A percentile compares a stretch with the other conserved stretches of the same genome.
These are phyloP conservation scores for Leptinotarsa lineolata DNA, from an alignment of 1,140 invertebrate species.

Conservation along the genomic window DNA sequence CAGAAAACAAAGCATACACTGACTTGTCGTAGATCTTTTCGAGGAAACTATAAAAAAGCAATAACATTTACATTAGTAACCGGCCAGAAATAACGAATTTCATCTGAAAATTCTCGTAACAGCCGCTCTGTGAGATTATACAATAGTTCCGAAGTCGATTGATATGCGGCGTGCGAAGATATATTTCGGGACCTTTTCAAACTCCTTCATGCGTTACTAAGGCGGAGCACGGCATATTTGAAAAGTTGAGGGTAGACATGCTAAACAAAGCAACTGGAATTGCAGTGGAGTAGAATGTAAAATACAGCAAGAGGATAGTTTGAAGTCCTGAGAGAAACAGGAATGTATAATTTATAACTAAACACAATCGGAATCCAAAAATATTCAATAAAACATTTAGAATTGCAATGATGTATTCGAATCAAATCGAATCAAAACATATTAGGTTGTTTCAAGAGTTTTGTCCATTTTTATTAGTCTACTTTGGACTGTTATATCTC, in stretches of 20 bases:
- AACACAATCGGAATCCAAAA: too few relatives aligned
- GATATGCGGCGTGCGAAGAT: conserved; percentile 29
- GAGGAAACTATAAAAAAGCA: neutral
- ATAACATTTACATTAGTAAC: neutral
- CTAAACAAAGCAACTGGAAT: conserved; percentile 35
- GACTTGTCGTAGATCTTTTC: neutral
- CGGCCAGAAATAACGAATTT: neutral
- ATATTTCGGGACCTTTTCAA: conserved; percentile 20
- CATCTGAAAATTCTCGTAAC: neutral
- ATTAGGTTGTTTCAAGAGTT: too few relatives aligned
- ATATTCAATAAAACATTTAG: too few relatives aligned
- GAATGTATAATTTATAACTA: too few relatives aligned
- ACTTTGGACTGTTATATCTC: too few relatives aligned
- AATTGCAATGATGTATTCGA: too few relatives aligned
- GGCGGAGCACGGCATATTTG: conserved; percentile 37
- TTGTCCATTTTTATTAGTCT: too few relatives aligned
- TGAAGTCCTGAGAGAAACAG: too few relatives aligned
- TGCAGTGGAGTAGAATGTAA: too few relatives aligned
- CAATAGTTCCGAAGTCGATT: conserved; percentile 29
- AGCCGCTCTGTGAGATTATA: conserved; percentile 14
- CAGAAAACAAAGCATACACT: neutral
- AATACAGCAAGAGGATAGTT: too few relatives aligned
- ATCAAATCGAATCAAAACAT: too few relatives aligned
- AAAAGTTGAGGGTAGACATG: conserved; percentile 39
- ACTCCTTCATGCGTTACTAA: conserved; percentile 30